Percentiles rank a stretch among this genome's conserved stretches.
Evolutionary conservation across 2,797 vertebrate genomes (phyloP).

Genomic region (Macropodus opercularis): DNA sequence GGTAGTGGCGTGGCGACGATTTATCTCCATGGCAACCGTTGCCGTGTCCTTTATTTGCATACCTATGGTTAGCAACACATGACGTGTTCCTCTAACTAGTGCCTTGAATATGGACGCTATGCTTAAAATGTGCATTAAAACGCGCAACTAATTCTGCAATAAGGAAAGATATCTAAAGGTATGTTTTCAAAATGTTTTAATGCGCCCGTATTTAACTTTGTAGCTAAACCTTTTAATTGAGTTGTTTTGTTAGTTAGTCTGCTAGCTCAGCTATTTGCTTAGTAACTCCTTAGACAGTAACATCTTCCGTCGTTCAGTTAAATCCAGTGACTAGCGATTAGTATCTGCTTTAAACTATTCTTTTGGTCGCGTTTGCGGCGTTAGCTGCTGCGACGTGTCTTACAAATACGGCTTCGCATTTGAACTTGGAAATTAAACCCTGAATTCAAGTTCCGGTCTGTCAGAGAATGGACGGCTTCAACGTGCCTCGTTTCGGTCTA

Average conservation of each 20-base stretch:
- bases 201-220: no score
- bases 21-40: constrained; percentile 71
- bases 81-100: neutral
- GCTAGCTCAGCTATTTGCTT: no score
- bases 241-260: neutral
- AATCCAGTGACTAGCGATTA: no score
- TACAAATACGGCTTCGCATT: neutral
- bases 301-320: no score
- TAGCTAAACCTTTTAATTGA: no score
- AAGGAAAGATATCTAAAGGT: constrained; percentile 28
- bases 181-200: neutral
- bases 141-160: neutral
- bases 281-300: no score
- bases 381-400: no score
- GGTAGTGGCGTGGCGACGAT: neutral
- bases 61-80: constrained; percentile 49
- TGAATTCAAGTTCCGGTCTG: neutral
- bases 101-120: neutral
- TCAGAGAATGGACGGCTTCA: constrained; percentile 59
- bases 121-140: accelerated
- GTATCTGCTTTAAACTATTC: no score
- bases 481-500: constrained; percentile 13
- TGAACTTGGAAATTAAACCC: neutral
- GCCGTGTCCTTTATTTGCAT: constrained; percentile 18
- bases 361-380: no score